Evolutionary conservation across 2,797 vertebrate species (phyloP), one percentile per base, ranked within the genome.

Genomic region (Adrianichthys oophorus): DNA sequence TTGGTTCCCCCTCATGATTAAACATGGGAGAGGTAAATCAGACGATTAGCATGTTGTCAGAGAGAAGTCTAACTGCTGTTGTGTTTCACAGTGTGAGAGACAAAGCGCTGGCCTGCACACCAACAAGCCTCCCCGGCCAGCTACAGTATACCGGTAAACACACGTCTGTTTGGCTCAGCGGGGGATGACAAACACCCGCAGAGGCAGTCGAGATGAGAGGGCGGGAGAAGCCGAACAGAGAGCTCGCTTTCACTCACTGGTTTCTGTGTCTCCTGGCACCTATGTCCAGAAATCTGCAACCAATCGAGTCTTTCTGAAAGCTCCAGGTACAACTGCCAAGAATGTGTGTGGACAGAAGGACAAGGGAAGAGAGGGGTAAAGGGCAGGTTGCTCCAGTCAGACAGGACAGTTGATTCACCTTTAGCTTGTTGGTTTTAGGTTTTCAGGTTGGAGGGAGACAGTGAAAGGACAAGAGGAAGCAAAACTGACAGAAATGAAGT

Each of bases 61-160:
- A 78, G 79, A 86, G 84, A 84, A 88, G 79, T 83, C 85, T 88
- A 87, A 87, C 86, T 81, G 86, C 82, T 85, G 84, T 84, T 86
- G 85, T 89, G 89, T 88, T 88, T 87, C 87, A 86, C 87, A 89
- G 87, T 88, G 87, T 88, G 88, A 89, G 79, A 78, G 84, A 85
- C 80, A 85, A 86, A 84, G 84, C 69, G 75, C 78, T 74, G 80
- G 84, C 82, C 80, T 52, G 79, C 84, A 54, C 79, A 62, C 70
- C 83, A 66, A 89, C 89, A 88, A 88, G 87, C 80, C 80, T 88
- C 88, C 88, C 84, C 13, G 82, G 86, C 81, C 65, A 77, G 85
- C 79, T 79, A 87, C 85, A 90, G 82, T 75, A 79, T 83, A 83
- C 79, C 76, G 65, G 81, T 83, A 90, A 88, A 89, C 85, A 88